Base-by-base conservation (phyloP, 1,140 invertebrate species). In the Zelostemma sp. region DNA sequence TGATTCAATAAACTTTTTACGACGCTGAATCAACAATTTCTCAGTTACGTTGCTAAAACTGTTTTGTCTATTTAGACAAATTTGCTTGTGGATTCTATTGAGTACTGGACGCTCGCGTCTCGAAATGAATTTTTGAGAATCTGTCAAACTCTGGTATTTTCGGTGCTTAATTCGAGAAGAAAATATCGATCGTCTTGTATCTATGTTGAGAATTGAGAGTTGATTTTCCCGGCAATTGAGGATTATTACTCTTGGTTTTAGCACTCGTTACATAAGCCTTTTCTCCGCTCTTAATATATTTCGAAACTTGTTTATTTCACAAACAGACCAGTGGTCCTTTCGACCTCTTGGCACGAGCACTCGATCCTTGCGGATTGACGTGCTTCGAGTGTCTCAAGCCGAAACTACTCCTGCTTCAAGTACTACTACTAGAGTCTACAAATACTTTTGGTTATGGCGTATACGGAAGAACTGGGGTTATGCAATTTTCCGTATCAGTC, bases 1-100 rank as follows among this genome's bases (percentile, higher is more conserved):
- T 72, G 68, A 74, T 57, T 69, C 55, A 69, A 69, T 59, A 57
- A 54, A 73, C 62, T 73, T 69, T 68, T 57, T 25, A 51, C 45
- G 47, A 6, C 41, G 46, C 59, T 66, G 58, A 67, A 69, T 64
- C 68, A 63, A 73, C 71, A 68, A 60, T 60, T 72, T 63, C 56
- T 58, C 15, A 46, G 18, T 11, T 46, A 19, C 9, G 16, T 12
- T 9, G 40, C 40, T 43, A 15, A 43, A 18, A 43, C 40, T 6
- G 33, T 35, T 35, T 9, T 35, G 33, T 35, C 33, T 35, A 35
- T 35, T 35, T n/a, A 9, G 33, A 35, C 33, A 11, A 38, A 49
- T 60, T 60, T 43, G 46, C 31, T 25, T 48, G 35, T 25, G n/a
- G 28, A 62, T 71, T 71, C 62, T 71, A 58, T 63, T 71, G 66